Base-by-base conservation (phyloP, 2,797 vertebrate species). In the Uromys caudimaculatus region DNA sequence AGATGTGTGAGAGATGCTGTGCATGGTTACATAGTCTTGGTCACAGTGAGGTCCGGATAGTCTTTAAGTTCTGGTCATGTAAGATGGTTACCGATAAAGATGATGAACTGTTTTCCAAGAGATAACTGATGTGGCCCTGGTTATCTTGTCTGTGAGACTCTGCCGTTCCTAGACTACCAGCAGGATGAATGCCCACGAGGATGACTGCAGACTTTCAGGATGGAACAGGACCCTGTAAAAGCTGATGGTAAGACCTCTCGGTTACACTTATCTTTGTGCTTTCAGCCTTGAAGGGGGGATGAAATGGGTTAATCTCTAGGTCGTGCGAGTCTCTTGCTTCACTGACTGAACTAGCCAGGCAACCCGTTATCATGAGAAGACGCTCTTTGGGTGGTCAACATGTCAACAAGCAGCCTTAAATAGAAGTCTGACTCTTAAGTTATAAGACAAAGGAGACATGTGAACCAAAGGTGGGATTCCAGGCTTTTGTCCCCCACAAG, bases 221-320 rank as follows among this genome's bases (percentile, higher is more conserved):
- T 27, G n/a, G 24, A 54, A 19, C 16, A 41, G 77, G 24, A 32
- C 50, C 7, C n/a, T 73, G n/a, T 56, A 29, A 88, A 56, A 19
- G 50, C 9, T 19, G 1, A 58, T 12, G n/a, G n/a, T 32, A 6
- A 47, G 54, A 35, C 8, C 7, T 54, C 23, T 47, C 3, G 0
- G 71, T 23, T 32, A 5, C 19, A 24, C 17, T 29, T 35, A 7
- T 47, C 71, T 76, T 19, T 47, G 27, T n/a, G 38, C 38, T 8
- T 76, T 60, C 24, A 16, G 41, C 27, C 19, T 11, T 5, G 54
- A 44, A 47, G 71, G 71, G 71, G 8, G 54, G 24, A 10, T 35
- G 71, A 21, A 12, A 47, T 16, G 1, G 38, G 29, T 32, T 41
- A 7, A 44, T 75, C 17, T 27, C 35, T 23, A 60, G 38, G 38